Evolutionary conservation across 2,888 invertebrate genomes (phyloP).

Genomic region (Megastigmus dorsalis): DNA sequence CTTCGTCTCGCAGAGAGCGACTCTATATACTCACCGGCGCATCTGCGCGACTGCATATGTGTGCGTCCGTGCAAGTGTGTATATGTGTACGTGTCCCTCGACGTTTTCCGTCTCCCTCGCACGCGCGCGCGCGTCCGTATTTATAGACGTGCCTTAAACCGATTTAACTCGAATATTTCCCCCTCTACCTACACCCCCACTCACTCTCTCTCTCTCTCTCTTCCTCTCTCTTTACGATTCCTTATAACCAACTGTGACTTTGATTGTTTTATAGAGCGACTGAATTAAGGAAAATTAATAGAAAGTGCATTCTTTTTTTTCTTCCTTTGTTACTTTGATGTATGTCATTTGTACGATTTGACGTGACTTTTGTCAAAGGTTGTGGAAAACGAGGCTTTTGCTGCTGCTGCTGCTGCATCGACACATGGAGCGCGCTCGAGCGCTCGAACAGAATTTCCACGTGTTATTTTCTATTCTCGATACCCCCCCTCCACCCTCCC

Average conservation of each 20-base stretch:
- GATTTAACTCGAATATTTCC: slow-evolving; percentile 72
- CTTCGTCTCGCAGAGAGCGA: no score
- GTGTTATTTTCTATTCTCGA: no score
- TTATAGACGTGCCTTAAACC: slow-evolving; percentile 74
- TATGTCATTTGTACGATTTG: no score
- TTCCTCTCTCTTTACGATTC: slow-evolving; percentile 14
- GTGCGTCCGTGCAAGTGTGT: neutral
- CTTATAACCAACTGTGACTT: slow-evolving; percentile 6
- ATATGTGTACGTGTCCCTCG: slow-evolving; percentile 39
- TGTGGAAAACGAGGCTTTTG: no score
- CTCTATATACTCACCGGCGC: neutral
- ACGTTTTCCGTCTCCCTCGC: slow-evolving; percentile 55
- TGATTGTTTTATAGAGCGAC: slow-evolving; percentile 18
- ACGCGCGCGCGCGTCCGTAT: slow-evolving; percentile 63
- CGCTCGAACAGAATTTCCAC: no score
- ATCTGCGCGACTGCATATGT: neutral
- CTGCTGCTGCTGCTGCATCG: no score
- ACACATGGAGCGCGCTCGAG: no score
- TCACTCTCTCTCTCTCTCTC: slow-evolving; percentile 1
- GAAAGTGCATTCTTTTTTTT: slow-evolving; percentile 2
- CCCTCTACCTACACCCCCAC: slow-evolving; percentile 55
- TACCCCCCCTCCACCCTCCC: no score
- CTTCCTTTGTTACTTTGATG: no score
- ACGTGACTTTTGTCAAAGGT: no score
- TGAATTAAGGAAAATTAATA: slow-evolving; percentile 24